Evolutionary conservation across 2,888 invertebrate genomes (phyloP), one percentile per base, ranked within the genome.

Genomic region (Drosophila heteroneura): DNA sequence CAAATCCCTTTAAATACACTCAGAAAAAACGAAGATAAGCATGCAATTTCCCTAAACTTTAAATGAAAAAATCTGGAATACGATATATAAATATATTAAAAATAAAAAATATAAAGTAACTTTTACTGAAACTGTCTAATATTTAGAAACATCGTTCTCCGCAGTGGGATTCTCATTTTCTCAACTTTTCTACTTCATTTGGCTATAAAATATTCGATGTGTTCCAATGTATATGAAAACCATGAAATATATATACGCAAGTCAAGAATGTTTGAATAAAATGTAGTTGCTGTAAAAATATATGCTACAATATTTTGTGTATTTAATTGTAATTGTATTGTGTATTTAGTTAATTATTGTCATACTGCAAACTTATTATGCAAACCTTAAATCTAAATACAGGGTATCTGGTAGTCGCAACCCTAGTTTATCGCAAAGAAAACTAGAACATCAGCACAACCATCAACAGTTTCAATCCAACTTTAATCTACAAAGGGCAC

Each of bases 1-100:
- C 79, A 91, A 91, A 83, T 91, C 88, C 77, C 70, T 75, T 78
- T 62, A 79, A 77, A 75, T 86, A 58, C 54, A 70, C 74, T 82
- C 67, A 37, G 49, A n/a, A 51, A 51, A 51, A 51, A 5, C 5
- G 10, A 3, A 9, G 10, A 19, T 28, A 10, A 1, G 3, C 16
- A 19, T 5, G 19, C 19, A 10, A 51, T 28, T 51, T 28, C 19
- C 5, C 19, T 10, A 28, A 19, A 49, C 1, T 41, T n/a, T 0
- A 41, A 41, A n/a, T n/a, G 5, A 41, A 44, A 5, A 22, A 12
- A 44, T 44, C 12, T 22, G 5, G 2, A 44, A n/a, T 2, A 5
- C 22, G 5, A 44, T 44, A 0, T 22, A 44, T 5, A 22, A 22
- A 22, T 44, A 22, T 22, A 6, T 44, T 22, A 1, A 22, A 41